These are phyloP conservation scores for Leptoteleia sp. DNA, from an alignment of 1,140 invertebrate genomes.

Conservation along the genomic window DNA sequence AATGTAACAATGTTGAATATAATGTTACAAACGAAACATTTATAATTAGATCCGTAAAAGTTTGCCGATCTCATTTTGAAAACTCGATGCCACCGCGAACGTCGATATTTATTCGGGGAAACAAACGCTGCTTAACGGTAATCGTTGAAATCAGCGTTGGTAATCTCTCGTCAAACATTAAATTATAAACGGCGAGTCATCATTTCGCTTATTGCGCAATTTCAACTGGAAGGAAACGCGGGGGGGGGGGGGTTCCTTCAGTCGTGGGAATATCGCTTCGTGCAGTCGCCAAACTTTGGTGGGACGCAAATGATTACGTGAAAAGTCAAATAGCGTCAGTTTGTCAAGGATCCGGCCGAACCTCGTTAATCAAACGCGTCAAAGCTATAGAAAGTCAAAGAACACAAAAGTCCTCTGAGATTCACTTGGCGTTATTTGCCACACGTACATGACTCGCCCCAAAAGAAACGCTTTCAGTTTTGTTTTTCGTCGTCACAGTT, in stretches of 20 bases:
- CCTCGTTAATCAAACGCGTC: slow-evolving; percentile 51
- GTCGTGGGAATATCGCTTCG: slow-evolving; percentile 30
- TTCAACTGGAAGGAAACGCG: slow-evolving; percentile 24
- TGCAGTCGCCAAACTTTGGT: slow-evolving; percentile 6
- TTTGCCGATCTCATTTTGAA: too few relatives aligned
- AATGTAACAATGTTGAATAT: too few relatives aligned
- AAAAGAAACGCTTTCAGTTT: slow-evolving; percentile 2
- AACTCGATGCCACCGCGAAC: too few relatives aligned
- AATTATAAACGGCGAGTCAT: slow-evolving; percentile 31
- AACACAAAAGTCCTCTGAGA: slow-evolving; percentile 38
- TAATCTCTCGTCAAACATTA: slow-evolving; percentile 24
- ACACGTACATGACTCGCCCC: too few relatives aligned
- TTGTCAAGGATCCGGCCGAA: slow-evolving; percentile 36
- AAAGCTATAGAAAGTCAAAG: slow-evolving; percentile 50
- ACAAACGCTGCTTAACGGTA: slow-evolving; percentile 21
- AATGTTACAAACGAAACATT: too few relatives aligned
- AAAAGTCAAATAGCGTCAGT: slow-evolving; percentile 37
- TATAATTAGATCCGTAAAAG: too few relatives aligned
- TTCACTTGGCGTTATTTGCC: slow-evolving; percentile 12
- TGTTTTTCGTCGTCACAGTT: too few relatives aligned
- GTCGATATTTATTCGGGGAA: slow-evolving; percentile 1
- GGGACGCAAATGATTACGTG: slow-evolving; percentile 1
- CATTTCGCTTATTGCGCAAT: slow-evolving; percentile 46
- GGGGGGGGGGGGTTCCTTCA: too few relatives aligned
- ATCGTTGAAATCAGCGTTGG: slow-evolving; percentile 27